phyloP scores from a whole-genome alignment of 2,113 vertebrate species.

The Oxygymnocypris stewartii region DNA sequence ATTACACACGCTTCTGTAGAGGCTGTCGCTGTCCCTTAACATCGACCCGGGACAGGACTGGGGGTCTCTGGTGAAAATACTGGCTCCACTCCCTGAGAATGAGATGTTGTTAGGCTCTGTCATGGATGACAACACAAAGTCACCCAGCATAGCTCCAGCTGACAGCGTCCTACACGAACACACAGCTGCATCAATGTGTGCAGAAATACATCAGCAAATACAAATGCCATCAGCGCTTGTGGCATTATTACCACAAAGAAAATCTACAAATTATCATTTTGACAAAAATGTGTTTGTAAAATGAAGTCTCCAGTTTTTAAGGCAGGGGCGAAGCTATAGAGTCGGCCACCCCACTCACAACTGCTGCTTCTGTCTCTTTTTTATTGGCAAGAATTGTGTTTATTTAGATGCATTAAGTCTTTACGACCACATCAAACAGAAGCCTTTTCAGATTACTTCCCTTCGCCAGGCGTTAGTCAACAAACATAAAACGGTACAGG shows the following conservation, averaged over 20 bases:
- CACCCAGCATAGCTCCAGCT: neutral
- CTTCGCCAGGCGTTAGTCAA: too few relatives aligned
- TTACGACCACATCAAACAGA: too few relatives aligned
- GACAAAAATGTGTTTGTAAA: neutral
- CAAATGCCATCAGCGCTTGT: neutral
- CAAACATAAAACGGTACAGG: too few relatives aligned
- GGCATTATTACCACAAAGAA: neutral
- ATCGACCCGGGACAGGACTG: conserved; percentile 52
- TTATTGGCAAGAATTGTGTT: too few relatives aligned
- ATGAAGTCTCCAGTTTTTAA: too few relatives aligned
- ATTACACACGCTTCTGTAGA: conserved; percentile 60
- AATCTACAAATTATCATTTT: neutral
- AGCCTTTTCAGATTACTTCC: too few relatives aligned
- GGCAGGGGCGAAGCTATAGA: too few relatives aligned
- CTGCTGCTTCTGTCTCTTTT: too few relatives aligned
- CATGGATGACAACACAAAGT: conserved; percentile 47
- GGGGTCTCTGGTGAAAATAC: conserved; percentile 44
- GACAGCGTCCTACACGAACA: neutral
- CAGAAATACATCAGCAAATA: neutral
- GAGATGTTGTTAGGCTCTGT: conserved; percentile 17
- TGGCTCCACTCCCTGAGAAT: conserved; percentile 19
- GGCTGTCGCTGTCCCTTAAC: conserved; percentile 65
- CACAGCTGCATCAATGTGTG: neutral
- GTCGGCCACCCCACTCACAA: too few relatives aligned
- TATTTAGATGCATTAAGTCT: too few relatives aligned